phyloP scores from a whole-genome alignment of 2,797 vertebrate genomes.

The Eulemur albifrons region DNA sequence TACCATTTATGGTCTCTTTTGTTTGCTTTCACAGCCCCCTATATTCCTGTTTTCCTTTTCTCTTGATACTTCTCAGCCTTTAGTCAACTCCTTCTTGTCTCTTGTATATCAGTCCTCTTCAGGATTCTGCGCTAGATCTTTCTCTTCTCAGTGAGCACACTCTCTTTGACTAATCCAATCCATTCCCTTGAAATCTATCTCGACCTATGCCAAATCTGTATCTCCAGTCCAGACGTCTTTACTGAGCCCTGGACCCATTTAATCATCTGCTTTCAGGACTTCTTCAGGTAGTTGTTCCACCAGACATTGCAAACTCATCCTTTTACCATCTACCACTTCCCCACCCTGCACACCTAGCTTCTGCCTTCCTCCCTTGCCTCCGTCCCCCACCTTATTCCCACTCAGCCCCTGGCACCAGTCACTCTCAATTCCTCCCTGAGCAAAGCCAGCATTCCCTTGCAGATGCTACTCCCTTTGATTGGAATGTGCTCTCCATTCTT shows the following conservation, averaged over 20 bases:
- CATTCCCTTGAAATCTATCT: not conserved
- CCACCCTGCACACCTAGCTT: not conserved
- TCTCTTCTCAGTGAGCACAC: not conserved
- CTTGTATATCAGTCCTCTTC: not conserved
- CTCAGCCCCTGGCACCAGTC: not conserved
- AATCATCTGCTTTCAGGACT: not conserved
- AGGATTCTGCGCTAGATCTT: not conserved
- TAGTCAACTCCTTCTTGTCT: not conserved
- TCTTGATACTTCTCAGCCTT: not conserved
- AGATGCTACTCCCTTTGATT: not conserved
- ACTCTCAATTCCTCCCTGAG: not conserved
- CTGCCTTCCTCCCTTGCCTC: not conserved
- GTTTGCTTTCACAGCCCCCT: not conserved
- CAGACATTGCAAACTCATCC: not conserved
- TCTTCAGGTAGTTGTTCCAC: not conserved
- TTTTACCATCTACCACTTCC: not conserved
- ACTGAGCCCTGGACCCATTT: not conserved
- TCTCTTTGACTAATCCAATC: not conserved
- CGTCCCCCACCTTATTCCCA: too few relatives aligned
- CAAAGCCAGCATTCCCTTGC: not conserved
- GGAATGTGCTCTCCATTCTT: not conserved
- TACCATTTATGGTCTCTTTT: not conserved
- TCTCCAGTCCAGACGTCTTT: not conserved
- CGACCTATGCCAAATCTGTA: not conserved
- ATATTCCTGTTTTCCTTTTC: not conserved